These are phyloP conservation scores for Danaus plexippus DNA, from an alignment of 1,140 invertebrate species.

Conservation along the genomic window DNA sequence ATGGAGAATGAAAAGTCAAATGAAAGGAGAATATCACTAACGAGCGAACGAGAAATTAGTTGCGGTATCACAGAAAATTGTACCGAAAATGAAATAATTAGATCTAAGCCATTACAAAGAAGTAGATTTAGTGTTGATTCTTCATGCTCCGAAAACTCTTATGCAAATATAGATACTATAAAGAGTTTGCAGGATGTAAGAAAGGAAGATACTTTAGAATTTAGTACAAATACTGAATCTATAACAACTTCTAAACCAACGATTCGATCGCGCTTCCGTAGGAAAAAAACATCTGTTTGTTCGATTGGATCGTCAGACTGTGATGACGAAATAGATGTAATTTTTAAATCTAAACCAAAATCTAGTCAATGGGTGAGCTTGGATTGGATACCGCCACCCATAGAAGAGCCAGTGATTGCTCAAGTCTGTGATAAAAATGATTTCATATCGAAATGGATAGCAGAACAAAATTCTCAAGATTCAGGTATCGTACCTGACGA, in stretches of 20 bases:
- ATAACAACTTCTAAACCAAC: constrained; percentile 41
- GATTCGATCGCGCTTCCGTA: constrained; percentile 58
- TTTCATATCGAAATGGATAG: constrained; percentile 70
- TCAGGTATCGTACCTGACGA: constrained; percentile 59
- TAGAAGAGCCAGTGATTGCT: constrained; percentile 65
- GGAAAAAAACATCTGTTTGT: constrained; percentile 69
- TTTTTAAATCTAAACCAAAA: constrained; percentile 72
- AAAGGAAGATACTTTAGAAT: constrained; percentile 51
- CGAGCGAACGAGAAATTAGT: constrained; percentile 60
- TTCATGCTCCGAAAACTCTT: constrained; percentile 71
- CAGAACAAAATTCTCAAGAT: constrained; percentile 63
- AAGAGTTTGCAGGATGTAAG: constrained; percentile 67
- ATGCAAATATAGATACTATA: constrained; percentile 67
- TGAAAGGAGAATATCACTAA: constrained; percentile 61
- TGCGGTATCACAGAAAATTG: constrained; percentile 44
- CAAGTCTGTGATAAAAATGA: constrained; percentile 70
- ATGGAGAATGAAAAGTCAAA: constrained; percentile 68
- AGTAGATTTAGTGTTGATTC: constrained; percentile 69
- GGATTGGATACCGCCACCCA: constrained; percentile 68
- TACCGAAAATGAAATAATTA: constrained; percentile 48
- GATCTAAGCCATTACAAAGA: constrained; percentile 58
- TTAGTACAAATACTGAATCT: constrained; percentile 36
- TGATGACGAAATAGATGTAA: constrained; percentile 68
- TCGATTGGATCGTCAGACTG: constrained; percentile 69
- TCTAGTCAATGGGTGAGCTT: constrained; percentile 72